phyloP scores from a whole-genome alignment of 2,888 invertebrate genomes.

The Cordilura impudica region DNA sequence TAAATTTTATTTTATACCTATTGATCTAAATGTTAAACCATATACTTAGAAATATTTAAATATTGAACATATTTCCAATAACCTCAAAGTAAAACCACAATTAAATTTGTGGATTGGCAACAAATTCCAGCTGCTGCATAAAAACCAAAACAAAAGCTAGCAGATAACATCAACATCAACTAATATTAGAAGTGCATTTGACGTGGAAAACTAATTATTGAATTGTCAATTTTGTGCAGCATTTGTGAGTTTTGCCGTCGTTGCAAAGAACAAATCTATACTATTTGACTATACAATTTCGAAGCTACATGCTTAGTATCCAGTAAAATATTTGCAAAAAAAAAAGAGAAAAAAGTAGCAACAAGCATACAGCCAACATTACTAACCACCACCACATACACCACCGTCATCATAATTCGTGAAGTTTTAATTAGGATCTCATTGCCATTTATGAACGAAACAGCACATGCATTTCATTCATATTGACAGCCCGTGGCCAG shows the following conservation, averaged over 20 bases:
- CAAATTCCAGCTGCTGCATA: slow-evolving; percentile 31
- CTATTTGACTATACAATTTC: no score
- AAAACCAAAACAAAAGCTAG: slow-evolving; percentile 10
- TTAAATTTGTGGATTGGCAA: slow-evolving; percentile 51
- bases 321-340: background rate
- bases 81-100: slow-evolving; percentile 43
- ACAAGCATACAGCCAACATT: background rate
- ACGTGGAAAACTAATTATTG: slow-evolving; percentile 61
- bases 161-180: slow-evolving; percentile 3
- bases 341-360: background rate
- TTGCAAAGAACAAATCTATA: slow-evolving; percentile 7
- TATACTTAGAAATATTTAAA: background rate
- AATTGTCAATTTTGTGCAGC: slow-evolving; percentile 55
- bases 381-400: slow-evolving; percentile 1
- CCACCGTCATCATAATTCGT: slow-evolving; percentile 25
- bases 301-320: background rate
- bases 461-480: slow-evolving; percentile 9
- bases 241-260: slow-evolving; percentile 46
- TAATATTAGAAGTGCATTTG: slow-evolving; percentile 45
- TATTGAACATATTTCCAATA: slow-evolving; percentile 23
- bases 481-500: no score
- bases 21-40: background rate
- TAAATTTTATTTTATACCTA: no score
- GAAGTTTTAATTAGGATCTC: slow-evolving; percentile 59
- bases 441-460: slow-evolving; percentile 45